phyloP scores from a whole-genome alignment of 2,113 vertebrate genomes.

The Penelope pileata region DNA sequence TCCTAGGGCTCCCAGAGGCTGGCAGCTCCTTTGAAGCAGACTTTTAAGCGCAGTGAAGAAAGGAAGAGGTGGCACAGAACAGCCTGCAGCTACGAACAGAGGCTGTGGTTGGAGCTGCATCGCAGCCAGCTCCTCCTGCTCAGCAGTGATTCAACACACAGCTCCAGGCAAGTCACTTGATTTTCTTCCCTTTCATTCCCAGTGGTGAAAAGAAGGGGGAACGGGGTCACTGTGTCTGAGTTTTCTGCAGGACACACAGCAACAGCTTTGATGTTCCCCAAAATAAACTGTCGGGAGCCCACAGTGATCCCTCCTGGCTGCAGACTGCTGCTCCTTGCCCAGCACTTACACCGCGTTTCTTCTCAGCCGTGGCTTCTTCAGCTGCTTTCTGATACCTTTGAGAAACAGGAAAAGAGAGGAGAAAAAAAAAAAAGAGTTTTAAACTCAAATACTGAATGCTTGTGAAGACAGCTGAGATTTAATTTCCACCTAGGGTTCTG shows the following conservation, averaged over 20 bases:
- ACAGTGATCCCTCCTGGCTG: not conserved
- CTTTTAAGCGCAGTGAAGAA: not conserved
- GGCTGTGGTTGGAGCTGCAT: not conserved
- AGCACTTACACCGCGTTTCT: conserved; percentile 77
- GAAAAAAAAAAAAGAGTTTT: not conserved
- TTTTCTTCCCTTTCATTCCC: conserved; percentile 15
- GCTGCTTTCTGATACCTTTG: conserved; percentile 85
- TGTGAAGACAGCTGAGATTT: not conserved
- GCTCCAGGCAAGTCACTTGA: conserved; percentile 42
- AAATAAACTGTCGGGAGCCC: not conserved
- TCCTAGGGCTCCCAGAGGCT: not conserved
- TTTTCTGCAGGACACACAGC: not conserved
- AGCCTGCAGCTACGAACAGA: conserved; percentile 55
- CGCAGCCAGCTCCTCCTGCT: not conserved
- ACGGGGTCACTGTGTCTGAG: not conserved
- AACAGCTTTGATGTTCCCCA: not conserved
- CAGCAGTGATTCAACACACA: not conserved
- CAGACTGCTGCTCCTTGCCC: not conserved
- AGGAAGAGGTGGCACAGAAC: not conserved
- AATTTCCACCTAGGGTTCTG: not conserved
- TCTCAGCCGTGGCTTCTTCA: conserved; percentile 80
- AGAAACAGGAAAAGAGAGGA: not conserved
- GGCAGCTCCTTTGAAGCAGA: not conserved
- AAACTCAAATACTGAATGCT: not conserved
- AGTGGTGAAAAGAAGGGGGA: not conserved